Conservation (phyloP, 2,113 vertebrate species). For the Lynx canadensis region DNA sequence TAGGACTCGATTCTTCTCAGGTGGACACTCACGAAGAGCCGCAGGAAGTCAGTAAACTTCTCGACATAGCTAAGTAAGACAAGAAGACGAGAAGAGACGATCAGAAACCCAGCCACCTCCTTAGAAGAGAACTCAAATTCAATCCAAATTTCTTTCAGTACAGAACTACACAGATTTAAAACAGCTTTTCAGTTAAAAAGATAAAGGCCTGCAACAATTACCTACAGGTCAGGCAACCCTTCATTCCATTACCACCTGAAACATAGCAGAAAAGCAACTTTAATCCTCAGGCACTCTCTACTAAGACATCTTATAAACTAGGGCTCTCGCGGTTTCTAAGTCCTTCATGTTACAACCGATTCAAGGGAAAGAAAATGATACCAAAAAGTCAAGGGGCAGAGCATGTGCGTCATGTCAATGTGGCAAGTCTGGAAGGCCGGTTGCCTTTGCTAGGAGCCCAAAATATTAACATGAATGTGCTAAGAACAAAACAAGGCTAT, state of each 20-base stretch:
- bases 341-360: slow-evolving; percentile 18
- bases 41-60: slow-evolving; percentile 98
- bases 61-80: slow-evolving; percentile 93
- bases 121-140: slow-evolving; percentile 51
- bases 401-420: not conserved
- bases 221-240: slow-evolving; percentile 86
- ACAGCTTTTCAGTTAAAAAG: slow-evolving; percentile 78
- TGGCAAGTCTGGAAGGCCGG: not conserved
- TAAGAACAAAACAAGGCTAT: not conserved
- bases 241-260: slow-evolving; percentile 87
- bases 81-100: slow-evolving; percentile 65
- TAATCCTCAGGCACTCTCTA: slow-evolving; percentile 72
- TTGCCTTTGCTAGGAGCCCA: slow-evolving; percentile 11
- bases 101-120: not conserved
- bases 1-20: slow-evolving; percentile 97
- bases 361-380: not conserved
- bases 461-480: not conserved
- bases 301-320: slow-evolving; percentile 52
- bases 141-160: slow-evolving; percentile 71
- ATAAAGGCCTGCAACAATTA: slow-evolving; percentile 86
- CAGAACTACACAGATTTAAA: slow-evolving; percentile 63
- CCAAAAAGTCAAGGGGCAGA: slow-evolving; percentile 3
- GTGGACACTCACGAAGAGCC: slow-evolving; percentile 98
- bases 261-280: slow-evolving; percentile 88
- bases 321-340: not conserved